Percentiles rank a stretch among this genome's conserved stretches.
Conservation (phyloP, 2,888 invertebrate genomes). For the Lasioglossum calceatum region DNA sequence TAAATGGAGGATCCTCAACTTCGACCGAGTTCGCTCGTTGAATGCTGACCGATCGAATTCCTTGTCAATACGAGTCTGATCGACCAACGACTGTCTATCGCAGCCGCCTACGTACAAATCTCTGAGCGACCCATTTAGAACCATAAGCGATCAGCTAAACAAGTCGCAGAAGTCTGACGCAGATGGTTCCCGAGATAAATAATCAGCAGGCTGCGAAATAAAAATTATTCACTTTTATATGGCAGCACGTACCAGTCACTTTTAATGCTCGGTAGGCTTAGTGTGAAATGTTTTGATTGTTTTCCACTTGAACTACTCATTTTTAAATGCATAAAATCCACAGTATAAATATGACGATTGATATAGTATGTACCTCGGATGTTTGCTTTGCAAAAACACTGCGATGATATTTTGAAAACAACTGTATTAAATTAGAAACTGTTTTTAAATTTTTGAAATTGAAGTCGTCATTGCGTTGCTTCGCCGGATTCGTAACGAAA, state of each 20-base stretch:
- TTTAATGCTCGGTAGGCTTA: no score
- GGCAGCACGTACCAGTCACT: no score
- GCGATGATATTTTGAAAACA: neutral
- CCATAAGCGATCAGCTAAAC: neutral
- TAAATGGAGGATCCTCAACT: constrained; percentile 52
- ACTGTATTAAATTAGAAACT: neutral
- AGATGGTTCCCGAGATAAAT: no score
- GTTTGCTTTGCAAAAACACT: neutral
- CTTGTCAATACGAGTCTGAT: neutral
- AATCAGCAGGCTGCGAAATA: neutral
- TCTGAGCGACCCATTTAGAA: neutral
- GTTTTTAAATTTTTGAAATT: neutral
- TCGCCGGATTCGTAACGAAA: neutral
- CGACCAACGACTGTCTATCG: neutral
- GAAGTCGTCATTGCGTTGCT: neutral
- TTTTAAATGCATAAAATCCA: neutral
- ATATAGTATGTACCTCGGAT: neutral
- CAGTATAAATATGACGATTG: neutral
- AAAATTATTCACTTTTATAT: neutral
- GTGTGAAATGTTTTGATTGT: no score
- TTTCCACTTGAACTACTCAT: no score
- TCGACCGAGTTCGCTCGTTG: neutral
- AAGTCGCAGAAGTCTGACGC: neutral
- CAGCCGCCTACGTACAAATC: neutral
- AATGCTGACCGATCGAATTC: constrained; percentile 18